Evolutionary conservation across 2,888 invertebrate species (phyloP), one percentile per base, ranked within the genome.

Genomic region (Lottia gigantea): DNA sequence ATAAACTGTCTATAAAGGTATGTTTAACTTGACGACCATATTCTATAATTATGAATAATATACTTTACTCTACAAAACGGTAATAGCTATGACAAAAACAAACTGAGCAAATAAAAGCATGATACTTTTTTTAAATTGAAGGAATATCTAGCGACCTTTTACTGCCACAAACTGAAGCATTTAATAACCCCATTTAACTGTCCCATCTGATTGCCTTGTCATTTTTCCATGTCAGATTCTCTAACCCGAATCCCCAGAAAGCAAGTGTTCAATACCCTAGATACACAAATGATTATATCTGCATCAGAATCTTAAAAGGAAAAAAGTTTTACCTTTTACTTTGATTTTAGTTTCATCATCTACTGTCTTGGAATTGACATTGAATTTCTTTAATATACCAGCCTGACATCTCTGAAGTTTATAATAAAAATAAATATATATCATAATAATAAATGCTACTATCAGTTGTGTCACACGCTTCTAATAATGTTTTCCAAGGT

Each of bases 1-100:
- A 99, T 67, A 98, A 93, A 87, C 94, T 94, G 88, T 98, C 98
- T 11, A 91, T 86, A 70, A 91, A 86, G 1, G 91, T 90, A 70
- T 90, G 90, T 69, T 89, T 86, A 46, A 88, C 87, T 68, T 88
- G 84, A 4, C 80, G 78, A 8, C 89, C 86, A 81, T 88, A 88
- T 11, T 85, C 89, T 89, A 76, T 46, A 85, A 80, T n/a, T n/a
- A n/a, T 66, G 69, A 62, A 70, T 68, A 26, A 71, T 31, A 62
- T 62, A 46, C 26, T 1, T 31, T 3, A 68, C 64, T 45, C 23
- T 1, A 55, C 46, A 66, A 70, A 0, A 47, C 16, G 45, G 16
- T 45, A 1, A 61, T 19, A 46, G 14, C 23, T n/a, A 46, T 8
- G 12, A 46, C n/a, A n/a, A n/a, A n/a, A n/a, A n/a, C n/a, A n/a